Percentiles rank a stretch among this genome's conserved stretches.
phyloP scores from a whole-genome alignment of 2,113 vertebrate genomes.

The Dicerorhinus sumatrensis region DNA sequence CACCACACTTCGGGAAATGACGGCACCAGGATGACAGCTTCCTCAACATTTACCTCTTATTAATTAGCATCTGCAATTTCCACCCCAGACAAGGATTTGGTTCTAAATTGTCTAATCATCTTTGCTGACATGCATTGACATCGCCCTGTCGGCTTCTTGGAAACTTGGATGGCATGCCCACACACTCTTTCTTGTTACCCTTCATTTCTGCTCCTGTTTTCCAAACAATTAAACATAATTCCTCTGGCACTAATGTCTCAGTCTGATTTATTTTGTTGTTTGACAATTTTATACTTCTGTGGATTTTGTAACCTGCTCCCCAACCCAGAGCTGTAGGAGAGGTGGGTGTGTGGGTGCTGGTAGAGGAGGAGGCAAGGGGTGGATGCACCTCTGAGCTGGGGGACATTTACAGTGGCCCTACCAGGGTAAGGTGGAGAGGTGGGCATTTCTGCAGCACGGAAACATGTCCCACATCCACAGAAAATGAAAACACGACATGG shows the following conservation, averaged over 20 bases:
- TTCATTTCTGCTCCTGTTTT: neutral
- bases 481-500: neutral
- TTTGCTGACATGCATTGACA: neutral
- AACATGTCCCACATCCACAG: fast-evolving
- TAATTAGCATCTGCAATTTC: slow-evolving; percentile 41
- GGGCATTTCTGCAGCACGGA: neutral
- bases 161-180: neutral
- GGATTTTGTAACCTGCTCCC: neutral
- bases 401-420: no score
- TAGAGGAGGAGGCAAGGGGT: neutral
- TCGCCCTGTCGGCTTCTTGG: neutral
- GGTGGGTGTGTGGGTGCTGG: neutral
- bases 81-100: slow-evolving; percentile 42
- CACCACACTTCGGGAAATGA: neutral
- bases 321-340: neutral
- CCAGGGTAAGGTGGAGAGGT: no score
- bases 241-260: slow-evolving; percentile 4
- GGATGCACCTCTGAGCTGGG: neutral
- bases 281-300: neutral
- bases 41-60: neutral
- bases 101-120: neutral
- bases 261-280: neutral
- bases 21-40: neutral
- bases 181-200: neutral
- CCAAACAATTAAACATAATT: slow-evolving; percentile 68